Percentiles rank a stretch among this genome's conserved stretches.
Conservation (phyloP, 2,797 vertebrate species). For the Danio choprae region DNA sequence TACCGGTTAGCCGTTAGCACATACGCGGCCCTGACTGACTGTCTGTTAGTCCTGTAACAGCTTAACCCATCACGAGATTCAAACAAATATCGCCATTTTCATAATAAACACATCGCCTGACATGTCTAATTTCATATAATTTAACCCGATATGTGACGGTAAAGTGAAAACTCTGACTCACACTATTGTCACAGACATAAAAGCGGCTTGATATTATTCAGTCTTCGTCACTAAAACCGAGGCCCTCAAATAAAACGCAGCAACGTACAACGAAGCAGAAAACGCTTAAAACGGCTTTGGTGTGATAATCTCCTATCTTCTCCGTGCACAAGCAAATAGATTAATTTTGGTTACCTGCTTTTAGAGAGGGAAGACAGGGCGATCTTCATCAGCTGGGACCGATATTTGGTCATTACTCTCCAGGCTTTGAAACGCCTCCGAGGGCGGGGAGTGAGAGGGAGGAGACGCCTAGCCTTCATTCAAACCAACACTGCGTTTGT, state of each 20-base stretch:
- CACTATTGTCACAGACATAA: conserved; percentile 32
- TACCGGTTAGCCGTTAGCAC: conserved; percentile 47
- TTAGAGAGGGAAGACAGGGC: conserved; percentile 56
- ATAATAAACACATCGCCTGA: neutral
- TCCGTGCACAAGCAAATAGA: neutral
- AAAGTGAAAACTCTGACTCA: conserved; percentile 1
- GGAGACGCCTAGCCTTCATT: conserved; percentile 63
- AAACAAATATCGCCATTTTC: conserved; percentile 14
- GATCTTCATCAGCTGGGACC: conserved; percentile 57
- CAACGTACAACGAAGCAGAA: neutral
- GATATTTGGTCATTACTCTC: conserved; percentile 66
- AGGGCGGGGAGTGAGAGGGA: conserved; percentile 75
- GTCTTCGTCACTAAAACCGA: conserved; percentile 28
- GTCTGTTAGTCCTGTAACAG: conserved; percentile 15
- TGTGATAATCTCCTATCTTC: neutral
- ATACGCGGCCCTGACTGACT: conserved; percentile 21
- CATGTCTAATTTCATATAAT: neutral
- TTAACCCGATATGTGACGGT: no score
- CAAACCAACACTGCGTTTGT: neutral
- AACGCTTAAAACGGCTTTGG: neutral
- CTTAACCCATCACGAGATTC: conserved; percentile 13
- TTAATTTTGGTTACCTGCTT: conserved; percentile 65
- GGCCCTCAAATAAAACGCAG: conserved; percentile 38
- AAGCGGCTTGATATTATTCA: conserved; percentile 18
- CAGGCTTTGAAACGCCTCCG: conserved; percentile 73